Evolutionary conservation across 1,140 invertebrate genomes (phyloP).

Genomic region (Stenopsyche tienmushanensis): DNA sequence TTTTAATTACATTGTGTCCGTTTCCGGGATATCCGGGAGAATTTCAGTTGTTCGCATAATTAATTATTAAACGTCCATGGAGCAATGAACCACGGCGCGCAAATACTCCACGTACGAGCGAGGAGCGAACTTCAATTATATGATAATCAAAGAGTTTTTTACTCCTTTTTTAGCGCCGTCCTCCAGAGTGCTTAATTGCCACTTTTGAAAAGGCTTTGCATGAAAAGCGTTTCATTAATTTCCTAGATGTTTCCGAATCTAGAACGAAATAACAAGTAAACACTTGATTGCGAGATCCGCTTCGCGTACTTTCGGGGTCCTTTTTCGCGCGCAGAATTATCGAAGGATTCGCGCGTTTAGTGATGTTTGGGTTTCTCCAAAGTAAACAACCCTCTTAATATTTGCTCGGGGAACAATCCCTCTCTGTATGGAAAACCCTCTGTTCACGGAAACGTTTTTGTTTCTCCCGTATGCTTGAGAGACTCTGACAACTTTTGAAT

Average conservation of each 20-base stretch:
- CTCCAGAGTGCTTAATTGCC: constrained; percentile 13
- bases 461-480: too few relatives aligned
- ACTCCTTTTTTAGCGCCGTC: neutral
- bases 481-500: neutral
- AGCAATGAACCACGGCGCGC: too few relatives aligned
- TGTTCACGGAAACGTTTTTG: neutral
- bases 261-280: constrained; percentile 8
- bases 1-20: neutral
- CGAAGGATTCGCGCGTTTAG: neutral
- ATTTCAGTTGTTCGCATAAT: neutral
- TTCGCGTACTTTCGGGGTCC: neutral
- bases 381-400: too few relatives aligned
- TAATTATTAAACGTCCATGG: neutral
- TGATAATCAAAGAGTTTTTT: constrained; percentile 12
- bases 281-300: constrained; percentile 13
- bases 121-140: constrained; percentile 7
- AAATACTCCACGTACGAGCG: too few relatives aligned
- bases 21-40: neutral
- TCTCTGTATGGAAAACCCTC: neutral
- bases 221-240: constrained; percentile 12
- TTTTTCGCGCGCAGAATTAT: neutral
- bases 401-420: neutral
- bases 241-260: neutral
- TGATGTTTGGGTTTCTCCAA: too few relatives aligned
- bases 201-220: constrained; percentile 15